Evolutionary conservation across 2,888 invertebrate species (phyloP), one percentile per base, ranked within the genome.

Genomic region (Phorcus lineatus): DNA sequence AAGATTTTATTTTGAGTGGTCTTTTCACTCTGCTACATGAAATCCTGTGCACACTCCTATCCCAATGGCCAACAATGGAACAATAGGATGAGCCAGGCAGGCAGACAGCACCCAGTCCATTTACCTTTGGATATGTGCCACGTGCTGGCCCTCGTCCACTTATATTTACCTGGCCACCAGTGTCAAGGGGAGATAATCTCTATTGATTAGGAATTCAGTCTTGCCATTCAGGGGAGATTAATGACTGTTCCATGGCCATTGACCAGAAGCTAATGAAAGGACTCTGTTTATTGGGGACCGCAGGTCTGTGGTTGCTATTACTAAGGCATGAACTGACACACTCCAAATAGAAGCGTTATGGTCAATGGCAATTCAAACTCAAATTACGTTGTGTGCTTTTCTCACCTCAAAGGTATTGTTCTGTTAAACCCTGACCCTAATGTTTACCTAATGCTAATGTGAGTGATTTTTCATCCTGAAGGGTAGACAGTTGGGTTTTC

Each of bases 141-240:
- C 53, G 52, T 75, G 52, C n/a, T 53, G 75, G 24, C 57, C 57
- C 4, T 57, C 52, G 52, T 53, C 76, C 40, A 54, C 54, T 55
- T 55, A 31, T 76, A 55, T 76, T 76, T 76, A 76, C 76, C 76
- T 76, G 76, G 55, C 55, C 54, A 28, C 28, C 31, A 55, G 55
- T 54, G 76, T 76, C 76, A 76, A 55, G 76, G 76, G 76, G 54
- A 76, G 76, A 55, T 76, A 76, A 76, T 76, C 76, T 31, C 53
- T 55, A 76, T 36, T 76, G 76, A 76, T 76, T 76, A 28, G 54
- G 24, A 40, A 31, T 17, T 31, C 19, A 28, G 54, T 55, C 24
- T 19, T 19, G 31, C 54, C 76, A 55, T 54, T 76, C 76, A 76
- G 22, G 13, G 76, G 76, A 55, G 76, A 76, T 76, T 76, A 76